Evolutionary conservation across 2,113 vertebrate genomes (phyloP).

Genomic region (Hylia prasina): DNA sequence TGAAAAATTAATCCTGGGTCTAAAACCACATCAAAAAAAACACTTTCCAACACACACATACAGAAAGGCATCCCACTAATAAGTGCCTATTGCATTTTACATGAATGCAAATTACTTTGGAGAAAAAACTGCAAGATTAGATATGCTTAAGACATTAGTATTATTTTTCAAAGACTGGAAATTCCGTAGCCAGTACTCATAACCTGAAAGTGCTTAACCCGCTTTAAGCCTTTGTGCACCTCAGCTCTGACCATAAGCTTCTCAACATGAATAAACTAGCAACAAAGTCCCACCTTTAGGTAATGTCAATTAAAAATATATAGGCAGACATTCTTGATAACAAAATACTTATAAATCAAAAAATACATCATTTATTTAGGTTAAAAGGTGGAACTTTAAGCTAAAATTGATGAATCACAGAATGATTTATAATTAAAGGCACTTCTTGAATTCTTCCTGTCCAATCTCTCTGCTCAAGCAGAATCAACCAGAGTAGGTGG

Average conservation of each 20-base stretch:
- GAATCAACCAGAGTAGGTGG: not conserved
- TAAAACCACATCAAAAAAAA: not conserved
- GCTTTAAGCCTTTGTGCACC: not conserved
- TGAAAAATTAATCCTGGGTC: not conserved
- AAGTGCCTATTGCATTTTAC: not conserved
- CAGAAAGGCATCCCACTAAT: not conserved
- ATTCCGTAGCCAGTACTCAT: not conserved
- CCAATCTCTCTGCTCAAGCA: not conserved
- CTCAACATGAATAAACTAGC: not conserved
- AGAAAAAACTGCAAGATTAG: not conserved
- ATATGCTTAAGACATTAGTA: not conserved
- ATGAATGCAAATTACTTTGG: not conserved
- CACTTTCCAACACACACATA: accelerated
- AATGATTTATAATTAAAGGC: not conserved
- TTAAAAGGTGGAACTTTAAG: not conserved
- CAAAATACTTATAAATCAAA: not conserved
- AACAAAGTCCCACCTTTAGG: not conserved
- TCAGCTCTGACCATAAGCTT: not conserved
- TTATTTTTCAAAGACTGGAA: not conserved
- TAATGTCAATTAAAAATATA: not conserved
- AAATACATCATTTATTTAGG: not conserved
- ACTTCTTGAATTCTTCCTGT: not conserved
- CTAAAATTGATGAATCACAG: not conserved
- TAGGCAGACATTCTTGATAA: no score
- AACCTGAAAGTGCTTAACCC: not conserved